Base-by-base conservation (phyloP, 2,888 invertebrate genomes). In the Drosophila hamatofila region DNA sequence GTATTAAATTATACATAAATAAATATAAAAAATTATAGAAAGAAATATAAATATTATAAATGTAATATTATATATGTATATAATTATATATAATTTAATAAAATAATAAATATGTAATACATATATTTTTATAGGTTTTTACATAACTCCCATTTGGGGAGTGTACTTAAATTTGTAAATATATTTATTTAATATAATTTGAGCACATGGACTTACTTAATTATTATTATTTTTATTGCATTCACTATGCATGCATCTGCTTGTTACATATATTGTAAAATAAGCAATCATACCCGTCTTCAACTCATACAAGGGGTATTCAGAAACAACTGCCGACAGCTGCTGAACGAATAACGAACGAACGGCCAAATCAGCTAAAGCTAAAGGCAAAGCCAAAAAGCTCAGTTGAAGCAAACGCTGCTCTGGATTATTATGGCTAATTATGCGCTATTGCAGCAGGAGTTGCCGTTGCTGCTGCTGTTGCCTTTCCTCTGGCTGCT, bases 381-480 rank as follows among this genome's bases (percentile, higher is more conserved):
- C 57, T 54, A 58, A 67, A 80, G n/a, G 16, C n/a, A 18, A 27
- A 46, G 8, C n/a, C n/a, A 18, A 21, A 42, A 48, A 51, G 37
- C 63, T 42, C 41, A 42, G 41, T 42, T 41, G 39, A 61, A 61
- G 55, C 62, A 18, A 41, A 18, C 2, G 5, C 41, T 18, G 44
- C 4, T 63, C 59, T 46, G 78, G 74, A 67, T 75, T 86, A 57
- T 69, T 84, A 60, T 79, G 68, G 79, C 73, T 88, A 85, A 88
- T 89, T 88, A 82, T 81, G 71, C 71, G 56, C 78, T 66, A 62
- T 72, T 62, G 69, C 62, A 57, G 23, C 65, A 37, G 54, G 25
- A 48, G 49, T 51, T 48, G 54, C 58, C 67, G 55, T 58, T 7
- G 55, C 60, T 3, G 9, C 46, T 46, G 46, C 8, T 39, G 37